phyloP scores from a whole-genome alignment of 2,797 vertebrate genomes.

The Centroberyx gerrardi region DNA sequence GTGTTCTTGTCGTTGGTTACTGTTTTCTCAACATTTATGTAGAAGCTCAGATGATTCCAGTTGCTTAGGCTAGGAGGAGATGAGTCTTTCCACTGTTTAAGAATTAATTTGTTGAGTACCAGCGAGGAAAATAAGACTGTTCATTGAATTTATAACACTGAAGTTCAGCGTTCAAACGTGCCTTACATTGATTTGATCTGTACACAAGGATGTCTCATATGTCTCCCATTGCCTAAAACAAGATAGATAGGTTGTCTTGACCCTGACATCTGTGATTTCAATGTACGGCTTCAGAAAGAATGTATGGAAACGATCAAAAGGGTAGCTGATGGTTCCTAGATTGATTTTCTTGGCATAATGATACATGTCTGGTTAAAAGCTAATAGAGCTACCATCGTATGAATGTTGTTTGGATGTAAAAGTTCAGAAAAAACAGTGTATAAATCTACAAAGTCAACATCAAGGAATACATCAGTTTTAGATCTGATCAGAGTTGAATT shows the following conservation, averaged over 20 bases:
- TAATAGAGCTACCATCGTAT: neutral
- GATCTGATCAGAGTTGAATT: conserved; percentile 15
- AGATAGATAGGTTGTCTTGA: neutral
- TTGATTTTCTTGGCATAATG: conserved; percentile 1
- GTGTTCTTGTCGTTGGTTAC: no score
- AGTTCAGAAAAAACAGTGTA: neutral
- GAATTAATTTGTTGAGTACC: no score
- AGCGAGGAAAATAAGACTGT: no score
- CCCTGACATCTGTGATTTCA: neutral
- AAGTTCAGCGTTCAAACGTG: no score
- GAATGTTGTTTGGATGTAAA: neutral
- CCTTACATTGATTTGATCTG: no score
- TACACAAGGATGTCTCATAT: no score
- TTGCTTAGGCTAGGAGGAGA: no score
- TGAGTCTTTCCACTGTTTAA: no score
- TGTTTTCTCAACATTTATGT: no score
- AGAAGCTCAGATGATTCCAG: no score
- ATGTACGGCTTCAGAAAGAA: neutral
- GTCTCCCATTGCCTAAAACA: neutral
- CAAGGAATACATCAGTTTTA: neutral
- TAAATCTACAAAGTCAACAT: conserved; percentile 33
- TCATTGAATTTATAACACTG: no score
- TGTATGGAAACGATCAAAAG: conserved; percentile 1
- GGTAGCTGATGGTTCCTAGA: neutral
- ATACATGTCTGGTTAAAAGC: conserved; percentile 7